Base-by-base conservation (phyloP, 2,797 vertebrate genomes). In the Chaetophractus vellerosus region DNA sequence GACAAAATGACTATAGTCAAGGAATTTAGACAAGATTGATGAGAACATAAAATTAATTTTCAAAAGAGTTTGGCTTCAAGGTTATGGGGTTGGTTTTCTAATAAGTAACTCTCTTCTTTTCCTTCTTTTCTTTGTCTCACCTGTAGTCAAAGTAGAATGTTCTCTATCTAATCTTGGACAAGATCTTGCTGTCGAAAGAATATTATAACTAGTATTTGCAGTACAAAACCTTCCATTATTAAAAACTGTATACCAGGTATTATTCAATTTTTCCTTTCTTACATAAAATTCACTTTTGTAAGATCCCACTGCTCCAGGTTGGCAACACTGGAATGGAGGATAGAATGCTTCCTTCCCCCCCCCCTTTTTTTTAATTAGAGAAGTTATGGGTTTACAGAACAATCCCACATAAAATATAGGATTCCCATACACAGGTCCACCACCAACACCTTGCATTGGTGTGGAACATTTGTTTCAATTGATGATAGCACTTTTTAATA, bases 21-120 rank as follows among this genome's bases (percentile, higher is more conserved):
- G 23, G 72, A 64, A 2, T 19, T 31, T 71, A 36, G 57, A 26
- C 19, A 80, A 68, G 61, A 82, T 90, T 28, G 19, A 78, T 64
- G 45, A 15, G n/a, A 90, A 66, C 1, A 68, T 12, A 28, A 66
- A 90, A 48, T 88, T 50, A 84, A 68, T 28, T 83, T 95, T 85
- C 45, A 72, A 93, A 36, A 33, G 0, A 59, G 0, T 36, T 2
- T 50, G 14, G 52, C 4, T 90, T 96, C 52, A 76, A 71, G 41
- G 11, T 88, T 82, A 85, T 2, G 68, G 2, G 24, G 36, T 64
- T 91, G 1, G 14, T 7, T 78, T 45, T 50, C 28, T 23, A 57
- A 50, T 52, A 57, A 24, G 15, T 50, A 6, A 45, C 18, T 66
- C 0, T 64, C 45, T 81, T 91, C 24, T 68, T 55, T 81, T n/a